Evolutionary conservation across 64 coral and sea anemone species (phyloP), one percentile per base, ranked within the genome.

Genomic region (Astreopora myriophthalma): DNA sequence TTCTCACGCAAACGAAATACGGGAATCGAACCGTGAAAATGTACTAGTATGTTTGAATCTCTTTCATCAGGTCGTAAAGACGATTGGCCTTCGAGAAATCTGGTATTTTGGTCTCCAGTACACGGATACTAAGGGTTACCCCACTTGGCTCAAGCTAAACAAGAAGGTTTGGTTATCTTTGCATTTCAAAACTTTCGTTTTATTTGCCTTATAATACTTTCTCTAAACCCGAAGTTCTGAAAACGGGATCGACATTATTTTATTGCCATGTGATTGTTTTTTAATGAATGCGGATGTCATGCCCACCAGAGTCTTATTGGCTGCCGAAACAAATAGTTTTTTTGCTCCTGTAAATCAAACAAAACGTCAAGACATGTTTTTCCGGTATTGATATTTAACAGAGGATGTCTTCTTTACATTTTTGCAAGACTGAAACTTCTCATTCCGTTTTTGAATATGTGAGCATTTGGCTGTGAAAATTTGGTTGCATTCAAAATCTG

Each of bases 41-140:
- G 20, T 33, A 22, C n/a, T n/a, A n/a, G n/a, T 12, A n/a, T 80
- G 12, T 88, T 38, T 74, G 42, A 11, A 87, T 73, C 13, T 14
- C 31, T 65, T 72, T 32, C 69, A 13, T 17, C 37, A 98, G 96
- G 96, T 98, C 48, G 96, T 98, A 32, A 95, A 95, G 78, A 98
- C 96, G 17, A 93, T 98, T 19, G 96, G 96, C 30, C 38, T 98
- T 27, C 93, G 96, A 31, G 96, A 98, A 64, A 98, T 95, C 32
- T 98, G 96, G 96, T 98, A 90, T 36, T 98, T 98, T 35, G 96
- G 96, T 2, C 44, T 98, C 16, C 80, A 95, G 42, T 98, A 95
- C 42, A 90, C 73, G 1, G 96, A 98, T 71, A 87, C 55, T 13
- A 98, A 98, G 74, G 96, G 96, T 1, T 88, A 75, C 20, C 11